Base-by-base conservation (phyloP, 1,140 invertebrate species). In the Drosophila insularis region DNA sequence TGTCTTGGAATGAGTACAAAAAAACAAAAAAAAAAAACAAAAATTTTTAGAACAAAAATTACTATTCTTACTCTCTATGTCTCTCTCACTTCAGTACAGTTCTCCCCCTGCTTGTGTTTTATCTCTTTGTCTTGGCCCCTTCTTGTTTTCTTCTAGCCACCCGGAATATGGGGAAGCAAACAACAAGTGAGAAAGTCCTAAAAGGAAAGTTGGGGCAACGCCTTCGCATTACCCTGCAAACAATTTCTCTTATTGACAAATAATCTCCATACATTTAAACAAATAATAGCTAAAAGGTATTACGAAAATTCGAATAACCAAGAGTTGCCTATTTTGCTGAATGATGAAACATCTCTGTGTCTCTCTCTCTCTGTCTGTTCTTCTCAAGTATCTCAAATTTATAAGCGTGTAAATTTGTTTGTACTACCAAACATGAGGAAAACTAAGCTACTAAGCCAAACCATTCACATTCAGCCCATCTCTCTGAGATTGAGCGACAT, bases 371-470 rank as follows among this genome's bases (percentile, higher is more conserved):
- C 37, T 56, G 10, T 4, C 11, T 37, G 2, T 43, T 55, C 74
- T 68, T 70, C 76, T 87, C 79, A 77, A 82, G 82, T 87, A 79
- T 87, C 84, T 87, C 87, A 87, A 87, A 27, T 27, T 27, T 27
- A 2, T 87, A 86, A 86, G 82, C 82, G 79, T 87, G 82, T 86
- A 86, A 81, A 86, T 86, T 86, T 79, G 76, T 87, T 87, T 86
- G 69, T 87, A 68, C 76, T 87, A 69, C 82, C 75, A 81, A 50
- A 75, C 72, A 75, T 54, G 35, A 56, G n/a, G 58, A 59, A 13
- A 31, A 23, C 59, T 21, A 43, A 59, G 19, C 37, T 4, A 11
- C 55, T 31, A 6, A 11, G 27, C 56, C 11, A 19, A 19, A 32
- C 19, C 31, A n/a, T 7, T 11, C 32, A 39, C 31, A 31, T 21